A percentile compares a stretch with the other conserved stretches of the same genome.
phyloP scores from a whole-genome alignment of 2,888 invertebrate species.

The Heliconius cydno region DNA sequence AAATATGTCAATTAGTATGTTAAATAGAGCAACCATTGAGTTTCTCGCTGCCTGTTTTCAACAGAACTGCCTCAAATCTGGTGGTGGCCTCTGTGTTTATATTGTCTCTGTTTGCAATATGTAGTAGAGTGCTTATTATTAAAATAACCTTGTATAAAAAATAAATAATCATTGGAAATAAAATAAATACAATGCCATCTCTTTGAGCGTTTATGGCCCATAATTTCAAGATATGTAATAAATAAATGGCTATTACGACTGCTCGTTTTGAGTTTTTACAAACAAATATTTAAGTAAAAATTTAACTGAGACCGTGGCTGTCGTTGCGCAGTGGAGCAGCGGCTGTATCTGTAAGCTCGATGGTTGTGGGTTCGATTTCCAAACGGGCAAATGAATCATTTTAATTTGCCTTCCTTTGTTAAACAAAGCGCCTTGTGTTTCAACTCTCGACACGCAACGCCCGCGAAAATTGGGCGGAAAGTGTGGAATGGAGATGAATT shows the following conservation, averaged over 20 bases:
- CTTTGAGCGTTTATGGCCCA: too few species aligned
- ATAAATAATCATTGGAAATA: too few species aligned
- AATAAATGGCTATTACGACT: neutral
- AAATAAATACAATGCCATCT: too few species aligned
- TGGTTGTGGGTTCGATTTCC: neutral
- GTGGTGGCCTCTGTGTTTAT: neutral
- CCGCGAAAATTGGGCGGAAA: neutral
- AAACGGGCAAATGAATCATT: neutral
- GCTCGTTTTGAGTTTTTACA: neutral
- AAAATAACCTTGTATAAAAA: too few species aligned
- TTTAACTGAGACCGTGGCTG: neutral
- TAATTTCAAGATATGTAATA: neutral
- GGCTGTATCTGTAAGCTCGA: neutral
- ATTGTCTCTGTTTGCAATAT: too few species aligned
- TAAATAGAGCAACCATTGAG: neutral
- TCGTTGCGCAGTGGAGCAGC: neutral
- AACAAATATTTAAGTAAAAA: neutral
- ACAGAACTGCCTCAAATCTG: neutral
- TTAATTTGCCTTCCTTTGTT: neutral
- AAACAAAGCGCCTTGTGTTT: neutral
- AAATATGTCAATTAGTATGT: neutral
- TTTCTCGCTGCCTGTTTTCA: neutral
- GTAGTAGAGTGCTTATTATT: too few species aligned
- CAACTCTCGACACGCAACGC: neutral
- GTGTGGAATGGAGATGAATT: too few species aligned